Evolutionary conservation across 2,888 invertebrate species (phyloP), one percentile per base, ranked within the genome.

Genomic region (Congeria kusceri): DNA sequence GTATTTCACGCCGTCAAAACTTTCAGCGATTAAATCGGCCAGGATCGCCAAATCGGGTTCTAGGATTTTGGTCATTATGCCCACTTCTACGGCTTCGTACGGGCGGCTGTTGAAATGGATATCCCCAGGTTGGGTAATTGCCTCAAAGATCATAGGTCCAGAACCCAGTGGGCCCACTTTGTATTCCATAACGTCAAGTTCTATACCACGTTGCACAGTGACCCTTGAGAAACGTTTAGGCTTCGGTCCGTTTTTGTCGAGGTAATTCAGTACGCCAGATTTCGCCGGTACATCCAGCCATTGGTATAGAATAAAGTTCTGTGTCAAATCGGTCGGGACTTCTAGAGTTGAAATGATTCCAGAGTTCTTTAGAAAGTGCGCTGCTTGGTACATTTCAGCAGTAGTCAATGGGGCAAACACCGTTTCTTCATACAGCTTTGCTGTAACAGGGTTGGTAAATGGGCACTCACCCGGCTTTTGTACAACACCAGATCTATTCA

Each of bases 141-240:
- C 74, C 0, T 11, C 29, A 1, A 70, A 63, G 9, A 61, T 74
- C 11, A 86, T 70, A 25, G 67, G 59, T 29, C 11, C 27, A 0
- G 70, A 47, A 18, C 73, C 78, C 1, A 88, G 70, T 0, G 88
- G 88, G 1, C 88, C 88, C 5, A 88, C 85, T 68, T 82, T 84
- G 64, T 87, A 88, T 49, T 87, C 85, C 86, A 87, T 88, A 5
- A 86, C 69, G 57, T 83, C 83, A 11, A 85, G 85, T 7, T 71
- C 18, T 3, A 71, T 32, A 11, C 88, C 86, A 7, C 84, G 68
- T n/a, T 83, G 79, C 0, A 88, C 83, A 0, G 77, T 81, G 2
- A 83, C 86, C 13, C 80, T 78, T 0, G 86, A 84, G 64, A 82
- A 83, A 0, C 88, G 74, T n/a, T 77, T 77, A 0, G 88, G 88